A percentile compares a stretch with the other conserved stretches of the same genome.
Evolutionary conservation across 2,113 vertebrate genomes (phyloP).

Genomic region (Strigops habroptila): DNA sequence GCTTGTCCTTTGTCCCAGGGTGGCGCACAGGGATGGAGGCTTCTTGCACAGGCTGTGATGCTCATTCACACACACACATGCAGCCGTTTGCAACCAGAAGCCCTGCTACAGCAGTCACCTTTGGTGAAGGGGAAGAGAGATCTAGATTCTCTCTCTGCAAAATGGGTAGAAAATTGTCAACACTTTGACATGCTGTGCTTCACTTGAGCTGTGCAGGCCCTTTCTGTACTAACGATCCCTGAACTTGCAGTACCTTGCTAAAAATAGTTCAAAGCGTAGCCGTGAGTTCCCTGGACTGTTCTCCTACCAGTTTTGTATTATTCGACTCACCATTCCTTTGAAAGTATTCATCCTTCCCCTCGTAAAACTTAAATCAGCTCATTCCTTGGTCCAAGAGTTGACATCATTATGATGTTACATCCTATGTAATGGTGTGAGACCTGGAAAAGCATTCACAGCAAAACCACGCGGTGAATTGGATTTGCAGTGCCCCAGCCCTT

Average conservation of each 20-base stretch:
- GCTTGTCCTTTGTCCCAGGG: neutral
- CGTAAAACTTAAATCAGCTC: slow-evolving; percentile 56
- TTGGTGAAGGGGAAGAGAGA: neutral
- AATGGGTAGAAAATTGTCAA: neutral
- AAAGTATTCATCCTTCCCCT: slow-evolving; percentile 65
- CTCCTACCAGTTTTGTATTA: slow-evolving; percentile 11
- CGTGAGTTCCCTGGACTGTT: slow-evolving; percentile 11
- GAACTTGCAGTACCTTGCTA: slow-evolving; percentile 31
- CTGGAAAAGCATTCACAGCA: slow-evolving; percentile 60
- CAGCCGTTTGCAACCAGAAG: neutral
- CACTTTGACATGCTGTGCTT: neutral
- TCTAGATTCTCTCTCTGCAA: neutral
- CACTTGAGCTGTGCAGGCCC: neutral
- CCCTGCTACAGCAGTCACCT: neutral
- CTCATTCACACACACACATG: neutral
- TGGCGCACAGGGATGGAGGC: neutral
- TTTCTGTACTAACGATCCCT: neutral
- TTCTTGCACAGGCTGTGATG: neutral
- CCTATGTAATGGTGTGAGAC: slow-evolving; percentile 60
- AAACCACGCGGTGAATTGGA: slow-evolving; percentile 1
- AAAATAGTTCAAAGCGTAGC: slow-evolving; percentile 31
- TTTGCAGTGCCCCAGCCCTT: slow-evolving; percentile 13
- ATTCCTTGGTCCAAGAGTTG: slow-evolving; percentile 57
- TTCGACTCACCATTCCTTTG: slow-evolving; percentile 56
- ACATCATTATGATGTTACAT: slow-evolving; percentile 71